Conservation (phyloP, 2,113 vertebrate genomes). For the Eublepharis macularius region DNA sequence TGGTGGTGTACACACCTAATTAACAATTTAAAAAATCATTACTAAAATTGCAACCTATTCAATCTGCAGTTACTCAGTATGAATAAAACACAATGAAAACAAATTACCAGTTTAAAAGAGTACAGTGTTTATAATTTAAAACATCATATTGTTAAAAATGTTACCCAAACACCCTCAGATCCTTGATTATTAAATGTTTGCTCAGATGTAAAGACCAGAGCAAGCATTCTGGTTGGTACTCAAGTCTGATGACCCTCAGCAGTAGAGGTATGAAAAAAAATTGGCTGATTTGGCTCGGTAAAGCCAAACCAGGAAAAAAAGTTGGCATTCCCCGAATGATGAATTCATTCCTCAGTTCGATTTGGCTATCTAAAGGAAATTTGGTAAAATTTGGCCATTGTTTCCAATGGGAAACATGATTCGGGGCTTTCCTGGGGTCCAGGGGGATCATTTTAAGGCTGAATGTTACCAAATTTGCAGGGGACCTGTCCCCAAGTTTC, state of each 20-base stretch:
- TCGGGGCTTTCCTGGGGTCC: too few species aligned
- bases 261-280: not conserved
- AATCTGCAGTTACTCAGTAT: not conserved
- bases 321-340: too few species aligned
- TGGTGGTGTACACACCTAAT: too few species aligned
- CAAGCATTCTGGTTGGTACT: not conserved
- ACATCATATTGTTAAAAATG: not conserved
- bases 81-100: not conserved
- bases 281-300: too few species aligned
- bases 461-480: too few species aligned
- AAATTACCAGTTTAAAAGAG: not conserved
- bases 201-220: not conserved
- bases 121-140: not conserved
- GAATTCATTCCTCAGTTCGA: too few species aligned
- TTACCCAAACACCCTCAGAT: not conserved
- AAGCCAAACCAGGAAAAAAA: too few species aligned
- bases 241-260: not conserved
- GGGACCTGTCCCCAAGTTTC: too few species aligned
- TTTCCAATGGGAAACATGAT: too few species aligned
- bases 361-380: too few species aligned
- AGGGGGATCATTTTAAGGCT: too few species aligned
- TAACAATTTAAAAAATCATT: not conserved
- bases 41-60: not conserved
- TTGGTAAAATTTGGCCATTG: too few species aligned
- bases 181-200: not conserved